Base-by-base conservation (phyloP, 2,113 vertebrate species). In the Vanacampus margaritifer region DNA sequence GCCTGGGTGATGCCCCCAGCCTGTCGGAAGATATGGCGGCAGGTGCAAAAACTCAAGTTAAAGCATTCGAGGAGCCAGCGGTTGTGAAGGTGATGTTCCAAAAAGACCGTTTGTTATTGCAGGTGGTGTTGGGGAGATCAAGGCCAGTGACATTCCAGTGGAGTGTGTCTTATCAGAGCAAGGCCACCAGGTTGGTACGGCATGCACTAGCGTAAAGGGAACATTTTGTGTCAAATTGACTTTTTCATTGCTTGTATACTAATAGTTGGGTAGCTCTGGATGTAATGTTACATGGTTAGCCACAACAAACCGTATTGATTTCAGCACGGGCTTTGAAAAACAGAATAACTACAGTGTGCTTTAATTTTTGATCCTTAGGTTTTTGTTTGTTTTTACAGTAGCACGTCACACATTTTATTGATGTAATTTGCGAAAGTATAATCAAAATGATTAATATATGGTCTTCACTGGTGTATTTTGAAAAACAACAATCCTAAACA, bases 11-110 rank as follows among this genome's bases (percentile, higher is more conserved):
- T 46, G 88, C 82, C 48, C 87, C 91, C 17, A 90, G 88, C 78
- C 88, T 92, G 43, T 89, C 87, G 0, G 91, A 92, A 67, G 91
- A 92, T 66, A 35, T 87, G 64, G 78, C 89, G 87, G 89, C 90
- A 89, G 91, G 91, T 92, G 87, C 4, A 21, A 35, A 75, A 10
- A 71, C 35, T 46, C 19, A n/a, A 57, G 13, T 8, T 3, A 11
- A 57, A 54, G 48, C 7, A 3, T 2, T n/a, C 1, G 21, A 8
- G 37, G 28, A 13, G 17, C 7, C 26, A 23, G 3, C 3, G 1
- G 9, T 36, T 16, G 5, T 53, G 28, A n/a, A 53, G 0, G 21
- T 48, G 41, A n/a, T 51, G 13, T 23, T 24, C 10, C 39, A 24
- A 62, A 60, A n/a, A 32, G 14, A 32, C 35, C 43, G 6, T 37